Evolutionary conservation across 2,888 invertebrate species (phyloP), one percentile per base, ranked within the genome.

Genomic region (Drosophila formosana): DNA sequence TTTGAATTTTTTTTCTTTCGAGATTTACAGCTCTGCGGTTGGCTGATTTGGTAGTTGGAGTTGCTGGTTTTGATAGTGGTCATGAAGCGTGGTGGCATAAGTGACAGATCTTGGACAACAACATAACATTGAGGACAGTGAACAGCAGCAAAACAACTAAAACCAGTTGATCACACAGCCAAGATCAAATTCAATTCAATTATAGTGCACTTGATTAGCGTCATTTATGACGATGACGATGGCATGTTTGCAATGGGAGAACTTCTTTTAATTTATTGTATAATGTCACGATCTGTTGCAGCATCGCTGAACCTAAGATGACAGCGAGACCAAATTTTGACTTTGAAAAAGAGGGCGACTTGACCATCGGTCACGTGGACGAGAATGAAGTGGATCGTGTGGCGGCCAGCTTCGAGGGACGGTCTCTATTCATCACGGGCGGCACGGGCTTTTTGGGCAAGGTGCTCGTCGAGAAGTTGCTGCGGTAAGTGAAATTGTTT

Each of bases 361-460:
- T 86, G 46, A 88, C 89, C 66, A 90, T 89, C 7, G 75, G 89
- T 6, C 80, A 86, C 55, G 87, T 85, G 3, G 82, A 80, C 8
- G 85, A 83, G 32, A 77, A 73, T 46, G 92, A 92, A 64, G 90
- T 89, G 64, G 92, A 93, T 82, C 91, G 92, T 55, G 80, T 93
- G 52, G 90, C 92, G 3, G 85, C 90, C 66, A 88, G 90, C 62
- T 92, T 91, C 63, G 87, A 88, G 57, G 92, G 90, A 25, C 91
- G 91, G 56, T 88, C 88, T 51, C 77, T 93, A 13, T 91, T 93
- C 66, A 91, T 93, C 58, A 92, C 93, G 34, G 93, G 93, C 30
- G 93, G 92, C 61, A 92, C 92, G 4, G 93, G 93, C n/a, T 93
- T 93, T 69, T 81, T 93, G 34, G 93, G 93, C 69, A 93, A 93